Base-by-base conservation (phyloP, 2,113 vertebrate genomes). In the Apodemus sylvaticus region DNA sequence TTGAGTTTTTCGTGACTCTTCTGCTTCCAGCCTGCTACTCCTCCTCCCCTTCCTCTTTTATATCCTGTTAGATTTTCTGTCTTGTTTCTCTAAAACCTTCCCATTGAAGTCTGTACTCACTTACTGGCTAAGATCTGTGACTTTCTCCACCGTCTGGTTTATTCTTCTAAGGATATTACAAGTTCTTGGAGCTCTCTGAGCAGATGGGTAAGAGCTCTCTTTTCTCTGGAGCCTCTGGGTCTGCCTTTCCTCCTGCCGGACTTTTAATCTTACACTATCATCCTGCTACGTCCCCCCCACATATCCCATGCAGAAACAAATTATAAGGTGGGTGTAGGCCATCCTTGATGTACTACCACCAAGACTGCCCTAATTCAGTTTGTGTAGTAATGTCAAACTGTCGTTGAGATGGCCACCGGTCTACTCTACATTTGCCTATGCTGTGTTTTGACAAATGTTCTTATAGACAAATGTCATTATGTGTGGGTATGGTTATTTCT, bases 381-480 rank as follows among this genome's bases (percentile, higher is more conserved):
- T 26, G 79, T 74, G 55, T 71, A 85, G 68, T 77, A 58, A 88
- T 22, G 48, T 8, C 53, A 58, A 24, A 89, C 36, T 64, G 34
- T 39, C 36, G 0, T 83, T 88, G 82, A 70, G 11, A 62, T 55
- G 77, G 71, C 4, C 36, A 81, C 73, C 68, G 81, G 71, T 19
- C 39, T n/a, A 90, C n/a, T 94, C 70, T 48, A 85, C 74, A 78
- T 48, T 88, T 96, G 77, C 68, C 48, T 68, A 81, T 39, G 29
- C 3, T 4, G 16, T 48, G 36, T 48, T 89, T 94, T 31, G 86
- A 73, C 53, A 77, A 95, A 90, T 20, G 60, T 64, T 26, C 58
- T 85, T 36, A 88, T 29, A 64, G 19, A 60, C 24, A 24, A n/a
- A 83, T 55, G 81, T 71, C 7, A 42, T 79, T 74, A 58, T 81